Evolutionary conservation across 2,888 invertebrate species (phyloP).

Genomic region (Brachypalpus laphriformis): DNA sequence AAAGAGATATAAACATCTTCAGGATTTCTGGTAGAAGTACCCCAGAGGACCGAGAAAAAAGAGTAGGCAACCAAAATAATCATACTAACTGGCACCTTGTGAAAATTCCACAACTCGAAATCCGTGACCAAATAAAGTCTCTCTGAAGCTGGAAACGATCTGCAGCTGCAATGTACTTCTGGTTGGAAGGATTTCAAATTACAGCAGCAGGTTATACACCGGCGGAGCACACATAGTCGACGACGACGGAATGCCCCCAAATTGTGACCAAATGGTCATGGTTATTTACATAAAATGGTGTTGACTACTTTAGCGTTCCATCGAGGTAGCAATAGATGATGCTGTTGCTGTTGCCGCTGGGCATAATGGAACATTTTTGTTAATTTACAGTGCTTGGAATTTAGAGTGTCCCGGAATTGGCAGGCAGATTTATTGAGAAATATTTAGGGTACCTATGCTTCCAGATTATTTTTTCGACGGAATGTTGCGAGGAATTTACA

Average conservation of each 20-base stretch:
- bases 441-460: slow-evolving; percentile 52
- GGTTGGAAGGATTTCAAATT: slow-evolving; percentile 50
- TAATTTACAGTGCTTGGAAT: slow-evolving; percentile 69
- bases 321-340: slow-evolving; percentile 38
- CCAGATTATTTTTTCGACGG: slow-evolving; percentile 9
- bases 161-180: slow-evolving; percentile 29
- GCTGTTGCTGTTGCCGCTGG: slow-evolving; percentile 23
- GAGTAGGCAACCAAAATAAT: slow-evolving; percentile 58
- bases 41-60: slow-evolving; percentile 12
- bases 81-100: slow-evolving; percentile 74
- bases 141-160: slow-evolving; percentile 48
- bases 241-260: slow-evolving; percentile 65
- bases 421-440: slow-evolving; percentile 61
- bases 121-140: slow-evolving; percentile 74
- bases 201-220: slow-evolving; percentile 56
- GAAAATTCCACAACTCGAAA: slow-evolving; percentile 73
- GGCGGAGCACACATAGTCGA: slow-evolving; percentile 2
- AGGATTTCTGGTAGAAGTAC: slow-evolving; percentile 26
- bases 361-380: slow-evolving; percentile 70
- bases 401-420: slow-evolving; percentile 66
- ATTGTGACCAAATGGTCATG: slow-evolving; percentile 72
- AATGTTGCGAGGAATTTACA: not conserved
- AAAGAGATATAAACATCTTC: slow-evolving; percentile 41
- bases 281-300: slow-evolving; percentile 72
- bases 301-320: slow-evolving; percentile 54